Evolutionary conservation across 2,888 invertebrate species (phyloP).

Genomic region (Tinea pellionella): DNA sequence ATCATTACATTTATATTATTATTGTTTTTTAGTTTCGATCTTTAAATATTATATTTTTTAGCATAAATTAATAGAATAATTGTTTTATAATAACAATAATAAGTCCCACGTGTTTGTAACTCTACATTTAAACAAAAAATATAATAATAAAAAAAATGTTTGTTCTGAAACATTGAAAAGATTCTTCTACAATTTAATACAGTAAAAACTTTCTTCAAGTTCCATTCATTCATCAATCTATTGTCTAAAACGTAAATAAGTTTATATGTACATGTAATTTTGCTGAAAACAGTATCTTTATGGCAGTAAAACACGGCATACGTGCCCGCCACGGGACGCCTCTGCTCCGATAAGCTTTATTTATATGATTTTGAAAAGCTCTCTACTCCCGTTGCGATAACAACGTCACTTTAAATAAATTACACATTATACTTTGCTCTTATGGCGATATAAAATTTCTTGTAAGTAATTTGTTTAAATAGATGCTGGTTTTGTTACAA

Average conservation of each 20-base stretch:
- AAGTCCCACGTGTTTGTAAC: neutral
- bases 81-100: too few species aligned
- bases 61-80: too few species aligned
- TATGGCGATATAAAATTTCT: constrained; percentile 2
- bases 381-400: constrained; percentile 39
- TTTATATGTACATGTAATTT: constrained; percentile 14
- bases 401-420: constrained; percentile 41
- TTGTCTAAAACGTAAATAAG: neutral
- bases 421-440: constrained; percentile 12
- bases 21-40: too few species aligned
- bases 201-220: neutral
- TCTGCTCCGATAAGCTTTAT: constrained; percentile 33
- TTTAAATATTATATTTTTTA: too few species aligned
- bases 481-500: neutral
- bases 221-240: neutral
- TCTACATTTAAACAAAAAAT: neutral
- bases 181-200: too few species aligned
- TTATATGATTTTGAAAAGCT: constrained; percentile 39
- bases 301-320: constrained; percentile 22
- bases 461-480: constrained; percentile 9
- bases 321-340: constrained; percentile 22
- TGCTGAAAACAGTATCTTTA: constrained; percentile 21
- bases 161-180: neutral
- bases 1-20: too few species aligned
- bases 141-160: neutral